These are phyloP conservation scores for Ferdinandea cuprea DNA, from an alignment of 2,888 invertebrate genomes.

Conservation along the genomic window DNA sequence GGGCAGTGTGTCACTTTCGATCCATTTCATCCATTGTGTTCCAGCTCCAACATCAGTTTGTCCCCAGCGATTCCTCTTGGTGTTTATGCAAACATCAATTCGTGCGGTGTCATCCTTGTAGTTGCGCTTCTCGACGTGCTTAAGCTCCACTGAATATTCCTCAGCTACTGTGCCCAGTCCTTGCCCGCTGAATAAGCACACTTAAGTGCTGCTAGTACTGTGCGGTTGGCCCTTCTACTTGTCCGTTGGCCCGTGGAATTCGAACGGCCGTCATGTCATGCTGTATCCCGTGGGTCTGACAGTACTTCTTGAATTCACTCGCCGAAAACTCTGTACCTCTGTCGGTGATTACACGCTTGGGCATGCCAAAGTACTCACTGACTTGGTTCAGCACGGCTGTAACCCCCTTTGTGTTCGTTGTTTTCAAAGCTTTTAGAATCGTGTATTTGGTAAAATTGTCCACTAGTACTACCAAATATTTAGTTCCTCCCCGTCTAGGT, in stretches of 20 bases:
- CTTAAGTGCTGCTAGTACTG: conserved; percentile 35
- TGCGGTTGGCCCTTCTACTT: conserved; percentile 12
- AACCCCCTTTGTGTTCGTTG: background rate
- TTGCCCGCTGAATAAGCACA: background rate
- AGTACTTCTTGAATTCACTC: conserved; percentile 9
- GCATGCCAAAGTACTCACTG: conserved; percentile 34
- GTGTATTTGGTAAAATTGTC: conserved; percentile 34
- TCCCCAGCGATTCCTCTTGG: conserved; percentile 9
- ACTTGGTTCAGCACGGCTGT: conserved; percentile 16
- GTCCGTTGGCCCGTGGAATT: background rate
- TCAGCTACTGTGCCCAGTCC: conserved; percentile 13
- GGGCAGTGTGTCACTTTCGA: background rate
- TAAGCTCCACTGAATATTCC: background rate
- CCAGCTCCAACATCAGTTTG: conserved; percentile 1
- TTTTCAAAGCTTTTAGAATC: background rate
- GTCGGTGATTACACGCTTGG: conserved; percentile 1
- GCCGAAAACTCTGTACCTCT: conserved; percentile 29
- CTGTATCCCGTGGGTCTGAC: conserved; percentile 7
- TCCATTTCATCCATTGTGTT: conserved; percentile 10
- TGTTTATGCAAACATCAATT: background rate
- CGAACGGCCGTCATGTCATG: conserved; percentile 9
- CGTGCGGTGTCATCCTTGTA: conserved; percentile 1
- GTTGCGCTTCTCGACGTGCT: conserved; percentile 2
- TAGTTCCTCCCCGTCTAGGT: background rate
- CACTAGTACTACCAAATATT: conserved; percentile 11